Evolutionary conservation across 2,113 vertebrate species (phyloP).

Genomic region (Pteronura brasiliensis): DNA sequence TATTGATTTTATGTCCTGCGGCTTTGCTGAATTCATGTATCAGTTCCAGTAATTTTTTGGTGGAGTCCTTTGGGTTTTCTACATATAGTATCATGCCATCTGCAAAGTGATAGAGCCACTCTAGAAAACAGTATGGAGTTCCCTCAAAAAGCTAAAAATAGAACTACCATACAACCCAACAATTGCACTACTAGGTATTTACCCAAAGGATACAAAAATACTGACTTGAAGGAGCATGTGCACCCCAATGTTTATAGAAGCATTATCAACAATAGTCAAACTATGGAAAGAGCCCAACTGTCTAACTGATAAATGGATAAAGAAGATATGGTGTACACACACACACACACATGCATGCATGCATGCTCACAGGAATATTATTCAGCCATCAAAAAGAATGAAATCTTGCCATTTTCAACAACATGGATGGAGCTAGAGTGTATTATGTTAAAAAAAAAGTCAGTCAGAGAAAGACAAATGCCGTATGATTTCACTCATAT

Average conservation of each 20-base stretch:
- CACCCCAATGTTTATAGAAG: background rate
- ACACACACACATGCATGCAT: no score
- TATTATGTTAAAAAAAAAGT: background rate
- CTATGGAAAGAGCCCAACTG: background rate
- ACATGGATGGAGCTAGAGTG: background rate
- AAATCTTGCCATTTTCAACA: background rate
- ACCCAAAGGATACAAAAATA: background rate
- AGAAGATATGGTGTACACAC: background rate
- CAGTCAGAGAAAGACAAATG: background rate
- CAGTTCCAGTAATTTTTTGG: background rate
- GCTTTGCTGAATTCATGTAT: background rate
- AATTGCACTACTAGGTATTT: background rate
- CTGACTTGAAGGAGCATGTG: background rate
- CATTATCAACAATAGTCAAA: background rate
- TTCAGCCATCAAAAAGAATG: background rate
- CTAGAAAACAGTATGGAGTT: background rate
- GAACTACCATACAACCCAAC: background rate
- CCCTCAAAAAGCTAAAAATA: background rate
- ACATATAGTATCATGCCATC: background rate
- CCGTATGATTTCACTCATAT: background rate
- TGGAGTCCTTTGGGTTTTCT: background rate
- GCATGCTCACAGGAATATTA: background rate
- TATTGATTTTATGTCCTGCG: background rate
- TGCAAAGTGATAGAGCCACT: background rate
- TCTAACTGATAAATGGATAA: background rate